Base-by-base conservation (phyloP, 1,140 invertebrate genomes). In the Drosophila azteca region DNA sequence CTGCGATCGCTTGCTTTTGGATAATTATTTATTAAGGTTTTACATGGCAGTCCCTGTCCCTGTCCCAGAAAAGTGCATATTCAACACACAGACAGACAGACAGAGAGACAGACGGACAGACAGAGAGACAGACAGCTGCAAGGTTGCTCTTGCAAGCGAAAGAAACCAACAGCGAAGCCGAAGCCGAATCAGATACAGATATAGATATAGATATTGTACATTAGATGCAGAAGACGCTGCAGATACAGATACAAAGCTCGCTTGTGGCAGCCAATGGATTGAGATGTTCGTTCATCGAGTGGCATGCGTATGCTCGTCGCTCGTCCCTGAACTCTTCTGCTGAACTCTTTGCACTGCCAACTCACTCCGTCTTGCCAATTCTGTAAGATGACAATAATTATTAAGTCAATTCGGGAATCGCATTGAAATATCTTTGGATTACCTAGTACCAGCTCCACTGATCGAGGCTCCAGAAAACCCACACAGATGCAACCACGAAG, bases 11-110 rank as follows among this genome's bases (percentile, higher is more conserved):
- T 20, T 35, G 62, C 59, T 66, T 55, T 68, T 66, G 43, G 49
- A 54, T 68, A 68, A 68, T 68, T 66, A 68, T 68, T 66, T 66
- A 66, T 68, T 68, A 54, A 68, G 49, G 65, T 66, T 68, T 68
- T 55, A 54, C 65, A 66, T 53, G 26, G 50, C 26, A 31, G 22
- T 35, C n/a, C 13, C 57, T 49, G 50, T 66, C 61, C 26, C 62
- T 66, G 65, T 48, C 65, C 50, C 62, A 68, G 29, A 68, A 68
- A 65, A 39, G 22, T 53, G 51, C 51, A 17, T 11, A 65, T 9
- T 26, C 48, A 24, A 44, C 35, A 54, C n/a, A 54, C 11, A 17
- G n/a, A 17, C 4, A 0, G 11, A 31, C 60, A 53, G 31, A 20
- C 9, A 35, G 9, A 35, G 3, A 13, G 11, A 11, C 35, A 13